Base-by-base conservation (phyloP, 1,140 invertebrate species). In the Drosophila setifemur region DNA sequence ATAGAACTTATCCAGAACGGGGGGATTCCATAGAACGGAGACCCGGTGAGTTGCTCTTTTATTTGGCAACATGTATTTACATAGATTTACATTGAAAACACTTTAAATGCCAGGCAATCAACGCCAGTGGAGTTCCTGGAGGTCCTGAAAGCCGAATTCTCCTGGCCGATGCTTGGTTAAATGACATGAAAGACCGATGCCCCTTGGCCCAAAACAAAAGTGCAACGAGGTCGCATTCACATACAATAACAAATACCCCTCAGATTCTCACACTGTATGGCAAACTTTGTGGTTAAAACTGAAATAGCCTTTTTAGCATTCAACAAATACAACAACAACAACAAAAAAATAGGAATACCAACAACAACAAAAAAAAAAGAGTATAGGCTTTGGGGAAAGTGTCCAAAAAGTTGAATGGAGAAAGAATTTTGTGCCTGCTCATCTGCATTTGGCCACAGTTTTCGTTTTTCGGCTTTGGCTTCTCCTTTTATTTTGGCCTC, bases 231-330 rank as follows among this genome's bases (percentile, higher is more conserved):
- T 85, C 53, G 73, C 28, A 61, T 49, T 54, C 18, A 69, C 39
- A 47, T 25, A 53, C 11, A 40, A 33, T 33, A 12, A 12, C 31
- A 33, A 12, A 11, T 4, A 33, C 31, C 4, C 31, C 31, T 12
- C 26, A 21, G 7, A 23, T 12, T 35, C 19, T 57, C 21, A 16
- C 14, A 26, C 18, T 53, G 8, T 25, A 18, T 28, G 39, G 69
- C 70, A 85, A 85, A 85, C 81, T 85, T 85, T 85, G 81, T 52
- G 79, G 79, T 86, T 86, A 71, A 79, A 74, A 85, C 81, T 86
- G 86, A 85, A 85, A 81, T 85, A 81, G 79, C 79, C 79, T 72
- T 63, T 85, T 85, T 85, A 72, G 79, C 74, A 78, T 79, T 73
- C 79, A 74, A 71, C 67, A 71, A 71, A 71, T 37, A 58, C 21